Percentiles rank a stretch among this genome's conserved stretches.
Evolutionary conservation across 2,113 vertebrate genomes (phyloP).

Genomic region (Grus americana): DNA sequence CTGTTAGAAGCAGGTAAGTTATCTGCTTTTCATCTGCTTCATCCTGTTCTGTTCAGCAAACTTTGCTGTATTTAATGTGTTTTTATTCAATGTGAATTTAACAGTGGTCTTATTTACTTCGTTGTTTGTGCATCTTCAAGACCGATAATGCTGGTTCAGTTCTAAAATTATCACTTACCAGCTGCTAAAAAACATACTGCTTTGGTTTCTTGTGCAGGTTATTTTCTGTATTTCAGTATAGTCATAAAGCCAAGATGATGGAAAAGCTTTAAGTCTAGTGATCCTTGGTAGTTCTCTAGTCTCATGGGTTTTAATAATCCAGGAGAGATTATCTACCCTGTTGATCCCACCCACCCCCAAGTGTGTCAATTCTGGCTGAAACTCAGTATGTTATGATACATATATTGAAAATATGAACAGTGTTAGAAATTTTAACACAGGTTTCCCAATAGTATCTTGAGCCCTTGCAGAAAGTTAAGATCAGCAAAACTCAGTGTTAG

Average conservation of each 20-base stretch:
- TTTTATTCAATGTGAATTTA: neutral
- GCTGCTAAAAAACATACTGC: neutral
- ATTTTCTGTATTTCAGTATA: neutral
- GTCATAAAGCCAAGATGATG: neutral
- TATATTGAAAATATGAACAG: neutral
- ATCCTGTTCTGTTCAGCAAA: neutral
- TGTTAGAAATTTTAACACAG: neutral
- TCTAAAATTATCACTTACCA: neutral
- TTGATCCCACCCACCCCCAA: neutral
- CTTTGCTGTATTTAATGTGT: neutral
- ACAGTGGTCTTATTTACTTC: neutral
- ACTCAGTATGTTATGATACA: constrained; percentile 29
- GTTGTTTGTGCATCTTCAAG: neutral
- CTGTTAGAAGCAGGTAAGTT: neutral
- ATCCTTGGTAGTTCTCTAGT: constrained; percentile 20
- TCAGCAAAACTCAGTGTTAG: neutral
- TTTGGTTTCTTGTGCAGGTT: neutral
- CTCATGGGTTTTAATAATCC: neutral
- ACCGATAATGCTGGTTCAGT: neutral
- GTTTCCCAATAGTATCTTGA: neutral
- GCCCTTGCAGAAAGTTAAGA: neutral
- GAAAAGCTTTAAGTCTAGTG: neutral
- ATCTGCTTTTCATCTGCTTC: neutral
- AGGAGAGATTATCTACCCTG: neutral
- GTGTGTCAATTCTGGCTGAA: constrained; percentile 54